Percentiles rank a stretch among this genome's conserved stretches.
These are phyloP conservation scores for Diadophis punctatus DNA, from an alignment of 2,113 vertebrate genomes.

Conservation along the genomic window DNA sequence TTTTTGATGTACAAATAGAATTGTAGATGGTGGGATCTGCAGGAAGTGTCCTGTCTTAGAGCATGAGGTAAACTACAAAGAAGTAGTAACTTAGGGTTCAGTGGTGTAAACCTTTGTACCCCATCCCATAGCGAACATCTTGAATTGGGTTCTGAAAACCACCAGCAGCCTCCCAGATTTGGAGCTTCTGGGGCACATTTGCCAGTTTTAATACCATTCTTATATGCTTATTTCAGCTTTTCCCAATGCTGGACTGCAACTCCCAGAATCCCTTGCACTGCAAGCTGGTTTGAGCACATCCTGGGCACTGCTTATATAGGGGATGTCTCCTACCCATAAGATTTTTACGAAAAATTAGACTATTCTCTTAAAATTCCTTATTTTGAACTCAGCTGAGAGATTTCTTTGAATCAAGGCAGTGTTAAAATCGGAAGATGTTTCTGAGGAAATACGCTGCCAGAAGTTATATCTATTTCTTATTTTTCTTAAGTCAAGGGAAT, in stretches of 20 bases:
- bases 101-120: background rate
- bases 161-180: background rate
- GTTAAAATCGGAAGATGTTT: background rate
- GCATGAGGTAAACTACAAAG: background rate
- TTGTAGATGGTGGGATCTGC: background rate
- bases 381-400: background rate
- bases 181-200: background rate
- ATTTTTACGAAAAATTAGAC: background rate
- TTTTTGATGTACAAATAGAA: background rate
- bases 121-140: background rate
- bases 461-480: slow-evolving; percentile 34
- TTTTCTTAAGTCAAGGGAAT: slow-evolving; percentile 46
- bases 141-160: background rate
- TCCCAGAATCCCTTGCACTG: background rate
- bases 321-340: background rate
- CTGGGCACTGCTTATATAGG: background rate
- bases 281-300: background rate
- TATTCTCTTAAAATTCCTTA: background rate
- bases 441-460: slow-evolving; percentile 23
- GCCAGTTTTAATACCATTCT: background rate
- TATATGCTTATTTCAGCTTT: background rate
- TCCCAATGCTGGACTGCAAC: background rate
- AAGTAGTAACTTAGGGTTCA: background rate
- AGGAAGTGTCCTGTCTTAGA: background rate
- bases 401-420: background rate